Percentiles rank a stretch among this genome's conserved stretches.
Evolutionary conservation across 2,113 vertebrate genomes (phyloP).

Genomic region (Spea bombifrons): DNA sequence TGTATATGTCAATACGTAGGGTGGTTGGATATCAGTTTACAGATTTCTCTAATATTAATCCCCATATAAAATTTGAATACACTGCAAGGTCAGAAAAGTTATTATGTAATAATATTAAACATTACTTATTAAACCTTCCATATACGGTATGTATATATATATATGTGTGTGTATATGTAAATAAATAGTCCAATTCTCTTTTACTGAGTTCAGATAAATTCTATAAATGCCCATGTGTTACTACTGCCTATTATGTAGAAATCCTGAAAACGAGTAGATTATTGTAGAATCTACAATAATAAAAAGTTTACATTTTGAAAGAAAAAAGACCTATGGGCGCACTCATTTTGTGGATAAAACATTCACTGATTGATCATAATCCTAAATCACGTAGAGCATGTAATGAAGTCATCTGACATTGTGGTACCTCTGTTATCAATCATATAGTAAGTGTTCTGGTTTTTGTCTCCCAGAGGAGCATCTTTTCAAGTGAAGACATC

Average conservation of each 20-base stretch:
- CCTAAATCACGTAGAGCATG: constrained; percentile 18
- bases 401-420: constrained; percentile 43
- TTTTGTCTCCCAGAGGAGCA: constrained; percentile 41
- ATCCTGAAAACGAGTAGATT: too few relatives aligned
- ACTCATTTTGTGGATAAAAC: neutral
- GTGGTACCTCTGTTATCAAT: constrained; percentile 44
- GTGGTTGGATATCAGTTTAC: too few relatives aligned
- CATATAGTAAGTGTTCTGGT: constrained; percentile 19
- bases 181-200: too few relatives aligned
- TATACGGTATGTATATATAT: constrained; percentile 22
- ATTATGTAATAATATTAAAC: constrained; percentile 40
- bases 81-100: constrained; percentile 5
- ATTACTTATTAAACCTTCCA: constrained; percentile 2
- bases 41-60: too few relatives aligned
- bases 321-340: too few relatives aligned
- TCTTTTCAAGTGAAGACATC: constrained; percentile 42
- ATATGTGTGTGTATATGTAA: neutral
- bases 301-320: neutral
- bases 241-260: too few relatives aligned
- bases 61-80: too few relatives aligned
- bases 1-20: too few relatives aligned
- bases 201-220: too few relatives aligned
- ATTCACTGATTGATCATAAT: constrained; percentile 33
- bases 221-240: too few relatives aligned
- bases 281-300: too few relatives aligned